Evolutionary conservation across 1,140 invertebrate species (phyloP).

Genomic region (Solenopsis invicta): DNA sequence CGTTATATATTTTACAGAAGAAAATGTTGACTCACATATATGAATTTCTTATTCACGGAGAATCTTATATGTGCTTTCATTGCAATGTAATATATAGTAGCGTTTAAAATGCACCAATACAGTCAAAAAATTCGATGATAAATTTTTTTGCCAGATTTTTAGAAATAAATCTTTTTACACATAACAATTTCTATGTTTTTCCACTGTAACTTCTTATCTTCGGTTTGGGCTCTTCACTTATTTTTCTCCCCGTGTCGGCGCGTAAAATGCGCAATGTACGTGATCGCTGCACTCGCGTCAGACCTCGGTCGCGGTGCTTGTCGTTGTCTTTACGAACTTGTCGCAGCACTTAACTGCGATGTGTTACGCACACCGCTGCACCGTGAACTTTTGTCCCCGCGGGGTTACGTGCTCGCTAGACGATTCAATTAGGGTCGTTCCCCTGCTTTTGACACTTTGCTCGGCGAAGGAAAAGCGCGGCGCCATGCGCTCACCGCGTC

Average conservation of each 20-base stretch:
- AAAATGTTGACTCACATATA: neutral
- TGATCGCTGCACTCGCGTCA: slow-evolving; percentile 30
- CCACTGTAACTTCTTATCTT: neutral
- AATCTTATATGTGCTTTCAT: neutral
- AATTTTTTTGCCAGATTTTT: neutral
- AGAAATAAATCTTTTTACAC: neutral
- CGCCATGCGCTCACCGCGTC: slow-evolving; percentile 10
- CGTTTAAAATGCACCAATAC: neutral
- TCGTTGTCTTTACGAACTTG: slow-evolving; percentile 55
- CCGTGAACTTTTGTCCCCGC: slow-evolving; percentile 35
- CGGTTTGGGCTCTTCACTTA: neutral
- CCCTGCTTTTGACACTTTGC: slow-evolving; percentile 66
- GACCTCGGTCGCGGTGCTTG: slow-evolving; percentile 38
- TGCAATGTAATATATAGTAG: neutral
- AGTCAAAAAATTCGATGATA: neutral
- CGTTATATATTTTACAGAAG: neutral
- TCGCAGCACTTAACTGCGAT: slow-evolving; percentile 33
- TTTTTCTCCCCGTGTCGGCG: slow-evolving; percentile 12
- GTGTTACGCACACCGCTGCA: slow-evolving; percentile 43
- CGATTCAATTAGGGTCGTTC: slow-evolving; percentile 67
- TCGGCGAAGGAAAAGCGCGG: slow-evolving; percentile 56
- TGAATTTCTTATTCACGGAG: neutral
- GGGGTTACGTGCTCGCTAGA: slow-evolving; percentile 51
- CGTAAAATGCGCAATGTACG: slow-evolving; percentile 32
- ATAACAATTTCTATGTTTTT: neutral